Percentiles rank a stretch among this genome's conserved stretches.
Conservation (phyloP, 2,113 vertebrate species). For the Triplophysa dalaica region DNA sequence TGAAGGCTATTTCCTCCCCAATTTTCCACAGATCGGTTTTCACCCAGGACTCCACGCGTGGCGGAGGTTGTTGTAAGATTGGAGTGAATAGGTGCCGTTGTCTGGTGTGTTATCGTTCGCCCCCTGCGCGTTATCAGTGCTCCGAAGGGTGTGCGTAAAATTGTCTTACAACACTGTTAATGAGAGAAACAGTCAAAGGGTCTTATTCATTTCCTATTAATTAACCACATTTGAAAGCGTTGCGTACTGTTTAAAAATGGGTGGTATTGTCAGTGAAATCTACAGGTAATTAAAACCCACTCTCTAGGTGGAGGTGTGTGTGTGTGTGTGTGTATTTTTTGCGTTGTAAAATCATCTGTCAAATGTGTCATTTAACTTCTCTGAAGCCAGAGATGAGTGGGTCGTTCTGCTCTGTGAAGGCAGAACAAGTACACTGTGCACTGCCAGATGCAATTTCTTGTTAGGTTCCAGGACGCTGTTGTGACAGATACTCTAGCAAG, state of each 20-base stretch:
- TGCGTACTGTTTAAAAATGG: neutral
- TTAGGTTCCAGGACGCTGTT: too few relatives aligned
- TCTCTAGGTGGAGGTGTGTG: neutral
- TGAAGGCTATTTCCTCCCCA: conserved; percentile 74
- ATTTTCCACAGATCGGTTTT: conserved; percentile 66
- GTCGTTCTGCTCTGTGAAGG: neutral
- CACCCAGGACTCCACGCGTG: conserved; percentile 51
- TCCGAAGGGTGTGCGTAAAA: conserved; percentile 21
- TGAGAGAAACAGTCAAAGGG: conserved; percentile 17
- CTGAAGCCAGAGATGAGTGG: neutral
- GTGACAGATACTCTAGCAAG: too few relatives aligned
- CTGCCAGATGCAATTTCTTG: neutral
- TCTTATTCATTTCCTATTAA: conserved; percentile 30
- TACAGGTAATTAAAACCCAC: conserved; percentile 27
- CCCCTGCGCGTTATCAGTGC: conserved; percentile 36
- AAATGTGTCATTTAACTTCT: neutral
- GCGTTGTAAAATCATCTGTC: neutral
- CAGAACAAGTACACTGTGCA: neutral
- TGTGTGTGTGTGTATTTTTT: neutral
- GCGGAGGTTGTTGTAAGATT: conserved; percentile 42
- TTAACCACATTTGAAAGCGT: conserved; percentile 3
- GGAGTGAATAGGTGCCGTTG: conserved; percentile 46
- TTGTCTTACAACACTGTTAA: conserved; percentile 22
- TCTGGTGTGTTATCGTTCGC: conserved; percentile 34
- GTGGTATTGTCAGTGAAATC: conserved; percentile 10